phyloP scores from a whole-genome alignment of 2,113 vertebrate species.

The Oncorhynchus keta region DNA sequence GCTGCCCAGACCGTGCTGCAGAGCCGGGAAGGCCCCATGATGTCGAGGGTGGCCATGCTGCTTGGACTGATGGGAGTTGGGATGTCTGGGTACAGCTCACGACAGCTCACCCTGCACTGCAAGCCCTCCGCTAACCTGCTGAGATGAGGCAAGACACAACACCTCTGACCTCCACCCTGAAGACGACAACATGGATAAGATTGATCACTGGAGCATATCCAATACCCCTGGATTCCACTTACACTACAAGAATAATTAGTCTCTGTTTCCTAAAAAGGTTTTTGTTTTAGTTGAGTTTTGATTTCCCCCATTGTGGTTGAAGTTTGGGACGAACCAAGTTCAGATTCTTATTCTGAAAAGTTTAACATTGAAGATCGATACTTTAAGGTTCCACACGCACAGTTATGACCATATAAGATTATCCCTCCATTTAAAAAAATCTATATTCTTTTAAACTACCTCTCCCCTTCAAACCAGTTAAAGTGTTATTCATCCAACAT shows the following conservation, averaged over 20 bases:
- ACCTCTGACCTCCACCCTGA: not conserved
- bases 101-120: slow-evolving; percentile 76
- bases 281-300: slow-evolving; percentile 2
- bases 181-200: not conserved
- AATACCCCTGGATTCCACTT: not conserved
- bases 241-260: not conserved
- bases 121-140: slow-evolving; percentile 67
- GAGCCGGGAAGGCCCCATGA: slow-evolving; percentile 61
- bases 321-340: slow-evolving; percentile 22
- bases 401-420: slow-evolving; percentile 2
- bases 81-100: slow-evolving; percentile 81
- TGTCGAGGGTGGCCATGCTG: slow-evolving; percentile 71
- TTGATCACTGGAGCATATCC: not conserved
- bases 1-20: slow-evolving; percentile 71
- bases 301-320: slow-evolving; percentile 25
- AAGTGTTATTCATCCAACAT: not conserved
- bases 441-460: not conserved
- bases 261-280: slow-evolving; percentile 15
- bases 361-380: slow-evolving; percentile 27
- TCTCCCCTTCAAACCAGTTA: slow-evolving; percentile 5
- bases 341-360: slow-evolving; percentile 12
- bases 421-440: not conserved
- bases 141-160: slow-evolving; percentile 46
- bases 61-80: slow-evolving; percentile 79
- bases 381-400: slow-evolving; percentile 43